Conservation (phyloP, 2,888 invertebrate species). For the Stratiomys singularior region DNA sequence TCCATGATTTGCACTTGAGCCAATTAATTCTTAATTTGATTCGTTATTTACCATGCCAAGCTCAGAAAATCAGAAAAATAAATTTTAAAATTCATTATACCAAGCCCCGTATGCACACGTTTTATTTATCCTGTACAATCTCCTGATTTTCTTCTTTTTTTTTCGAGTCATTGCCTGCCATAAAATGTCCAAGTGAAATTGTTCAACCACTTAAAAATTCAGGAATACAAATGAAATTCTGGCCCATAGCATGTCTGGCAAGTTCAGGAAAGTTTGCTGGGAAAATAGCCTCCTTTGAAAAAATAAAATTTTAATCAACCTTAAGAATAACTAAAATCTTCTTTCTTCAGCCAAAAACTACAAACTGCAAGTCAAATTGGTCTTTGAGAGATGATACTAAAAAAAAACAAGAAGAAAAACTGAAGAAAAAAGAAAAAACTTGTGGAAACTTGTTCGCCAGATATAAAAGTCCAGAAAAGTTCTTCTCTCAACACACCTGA, state of each 20-base stretch:
- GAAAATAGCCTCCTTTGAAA: neutral
- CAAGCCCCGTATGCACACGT: too few relatives aligned
- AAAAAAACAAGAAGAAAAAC: too few relatives aligned
- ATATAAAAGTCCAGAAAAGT: neutral
- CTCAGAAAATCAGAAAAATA: too few relatives aligned
- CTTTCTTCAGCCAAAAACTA: neutral
- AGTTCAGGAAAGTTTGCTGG: neutral
- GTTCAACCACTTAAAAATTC: neutral
- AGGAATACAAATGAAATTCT: neutral
- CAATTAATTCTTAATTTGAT: too few relatives aligned
- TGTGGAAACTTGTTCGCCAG: neutral
- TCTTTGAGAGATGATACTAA: too few relatives aligned
- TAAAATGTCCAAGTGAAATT: neutral
- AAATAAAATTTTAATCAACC: constrained; percentile 10
- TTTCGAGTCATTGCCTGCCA: neutral
- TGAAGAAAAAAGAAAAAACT: too few relatives aligned
- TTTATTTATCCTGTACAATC: too few relatives aligned
- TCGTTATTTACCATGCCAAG: too few relatives aligned
- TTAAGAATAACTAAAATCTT: constrained; percentile 1
- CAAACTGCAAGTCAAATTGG: neutral
- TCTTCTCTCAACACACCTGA: neutral
- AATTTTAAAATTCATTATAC: too few relatives aligned
- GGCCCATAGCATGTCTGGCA: neutral
- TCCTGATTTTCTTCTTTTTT: too few relatives aligned
- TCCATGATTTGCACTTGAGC: too few relatives aligned